phyloP scores from a whole-genome alignment of 2,113 vertebrate genomes.

The Ammodytes marinus region DNA sequence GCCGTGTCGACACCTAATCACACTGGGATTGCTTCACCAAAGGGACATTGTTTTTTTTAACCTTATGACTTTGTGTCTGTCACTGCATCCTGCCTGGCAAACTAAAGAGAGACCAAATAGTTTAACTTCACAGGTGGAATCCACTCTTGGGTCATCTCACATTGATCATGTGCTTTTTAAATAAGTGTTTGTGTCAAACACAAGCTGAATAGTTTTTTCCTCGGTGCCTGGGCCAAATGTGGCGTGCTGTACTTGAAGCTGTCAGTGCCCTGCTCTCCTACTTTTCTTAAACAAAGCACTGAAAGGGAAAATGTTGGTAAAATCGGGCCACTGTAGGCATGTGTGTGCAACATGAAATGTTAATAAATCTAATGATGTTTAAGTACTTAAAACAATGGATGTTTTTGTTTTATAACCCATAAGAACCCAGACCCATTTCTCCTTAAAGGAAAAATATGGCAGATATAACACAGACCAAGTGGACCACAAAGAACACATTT shows the following conservation, averaged over 20 bases:
- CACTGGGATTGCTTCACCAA: neutral
- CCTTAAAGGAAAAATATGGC: no score
- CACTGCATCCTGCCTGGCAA: neutral
- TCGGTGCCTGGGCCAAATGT: slow-evolving; percentile 19
- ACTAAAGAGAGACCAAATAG: neutral
- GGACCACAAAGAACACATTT: no score
- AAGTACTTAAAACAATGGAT: neutral
- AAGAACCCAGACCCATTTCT: no score
- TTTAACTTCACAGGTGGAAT: slow-evolving; percentile 4
- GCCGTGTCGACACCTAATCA: neutral
- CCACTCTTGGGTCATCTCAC: slow-evolving; percentile 11
- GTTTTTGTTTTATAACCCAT: slow-evolving; percentile 2
- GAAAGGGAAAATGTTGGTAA: slow-evolving; percentile 12
- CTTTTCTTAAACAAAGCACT: slow-evolving; percentile 10
- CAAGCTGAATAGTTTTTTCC: neutral
- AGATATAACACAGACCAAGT: no score
- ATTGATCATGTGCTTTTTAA: slow-evolving; percentile 14
- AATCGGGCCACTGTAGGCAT: slow-evolving; percentile 25
- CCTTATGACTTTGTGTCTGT: slow-evolving; percentile 16
- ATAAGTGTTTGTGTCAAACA: slow-evolving; percentile 11
- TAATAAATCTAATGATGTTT: slow-evolving; percentile 35
- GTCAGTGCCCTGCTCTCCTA: neutral
- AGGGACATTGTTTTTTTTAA: neutral
- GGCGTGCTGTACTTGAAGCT: slow-evolving; percentile 18
- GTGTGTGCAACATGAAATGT: neutral